Evolutionary conservation across 2,888 invertebrate species (phyloP).

Genomic region (Phrixothrix hirtus): DNA sequence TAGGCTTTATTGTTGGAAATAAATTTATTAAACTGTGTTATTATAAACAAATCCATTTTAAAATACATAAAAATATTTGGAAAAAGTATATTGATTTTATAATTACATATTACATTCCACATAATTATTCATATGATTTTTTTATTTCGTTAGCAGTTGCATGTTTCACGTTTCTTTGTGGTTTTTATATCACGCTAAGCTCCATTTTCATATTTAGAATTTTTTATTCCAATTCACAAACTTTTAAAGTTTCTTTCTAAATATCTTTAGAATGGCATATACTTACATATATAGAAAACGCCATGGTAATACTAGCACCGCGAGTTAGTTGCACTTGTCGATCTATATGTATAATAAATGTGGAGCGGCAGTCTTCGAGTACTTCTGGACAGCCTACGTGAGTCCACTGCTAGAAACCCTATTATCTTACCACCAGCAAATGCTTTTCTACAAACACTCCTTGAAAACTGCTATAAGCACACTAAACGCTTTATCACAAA

Average conservation of each 20-base stretch:
- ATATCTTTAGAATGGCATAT: not conserved
- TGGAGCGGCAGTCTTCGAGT: constrained; percentile 23
- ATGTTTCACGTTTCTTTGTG: too few relatives aligned
- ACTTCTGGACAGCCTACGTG: constrained; percentile 30
- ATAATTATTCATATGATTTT: too few relatives aligned
- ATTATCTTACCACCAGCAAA: constrained; percentile 21
- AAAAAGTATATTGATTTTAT: too few relatives aligned
- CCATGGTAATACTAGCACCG: constrained; percentile 5
- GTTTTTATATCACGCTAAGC: too few relatives aligned
- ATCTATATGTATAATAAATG: constrained; percentile 27
- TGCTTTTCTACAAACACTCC: constrained; percentile 14
- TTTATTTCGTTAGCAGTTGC: too few relatives aligned
- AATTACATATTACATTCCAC: too few relatives aligned
- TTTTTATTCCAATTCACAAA: not conserved
- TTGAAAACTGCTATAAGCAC: constrained; percentile 11
- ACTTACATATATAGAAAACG: constrained; percentile 21
- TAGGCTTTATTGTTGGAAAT: too few relatives aligned
- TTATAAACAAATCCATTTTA: too few relatives aligned
- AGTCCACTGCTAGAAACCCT: constrained; percentile 29
- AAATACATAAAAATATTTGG: too few relatives aligned
- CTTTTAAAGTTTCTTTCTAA: not conserved
- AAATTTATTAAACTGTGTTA: too few relatives aligned
- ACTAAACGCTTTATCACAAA: constrained; percentile 17
- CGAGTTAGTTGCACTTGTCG: constrained; percentile 27
- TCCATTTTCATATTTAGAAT: too few relatives aligned